Evolutionary conservation across 2,797 vertebrate species (phyloP).

Genomic region (Gadopsis marmoratus): DNA sequence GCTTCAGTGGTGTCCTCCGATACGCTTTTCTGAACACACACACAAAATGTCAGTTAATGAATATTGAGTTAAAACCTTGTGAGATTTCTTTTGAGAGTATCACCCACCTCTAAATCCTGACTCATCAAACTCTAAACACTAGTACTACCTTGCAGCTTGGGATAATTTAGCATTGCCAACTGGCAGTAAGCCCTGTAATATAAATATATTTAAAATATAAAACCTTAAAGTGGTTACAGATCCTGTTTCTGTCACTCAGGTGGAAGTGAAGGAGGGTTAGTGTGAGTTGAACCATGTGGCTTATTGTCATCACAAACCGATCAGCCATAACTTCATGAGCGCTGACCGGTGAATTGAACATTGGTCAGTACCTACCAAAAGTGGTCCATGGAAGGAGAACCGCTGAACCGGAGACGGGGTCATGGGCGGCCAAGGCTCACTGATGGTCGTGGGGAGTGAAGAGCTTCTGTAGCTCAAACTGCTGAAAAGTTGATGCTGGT

Average conservation of each 20-base stretch:
- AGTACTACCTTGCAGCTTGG: background rate
- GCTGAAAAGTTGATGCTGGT: too few relatives aligned
- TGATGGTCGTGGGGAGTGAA: too few relatives aligned
- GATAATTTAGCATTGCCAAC: background rate
- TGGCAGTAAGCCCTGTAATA: background rate
- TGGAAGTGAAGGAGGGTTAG: background rate
- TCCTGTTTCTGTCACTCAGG: background rate
- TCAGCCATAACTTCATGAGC: too few relatives aligned
- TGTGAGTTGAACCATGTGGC: background rate
- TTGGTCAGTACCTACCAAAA: too few relatives aligned
- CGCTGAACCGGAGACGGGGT: too few relatives aligned
- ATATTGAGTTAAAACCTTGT: background rate
- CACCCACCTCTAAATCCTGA: background rate
- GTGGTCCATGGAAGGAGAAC: too few relatives aligned
- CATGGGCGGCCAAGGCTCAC: too few relatives aligned
- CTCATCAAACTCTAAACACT: background rate
- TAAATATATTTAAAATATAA: too few relatives aligned
- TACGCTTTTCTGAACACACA: background rate
- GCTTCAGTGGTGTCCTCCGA: background rate
- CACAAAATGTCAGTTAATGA: background rate
- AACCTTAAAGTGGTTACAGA: background rate
- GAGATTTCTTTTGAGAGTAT: background rate
- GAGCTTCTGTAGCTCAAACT: too few relatives aligned
- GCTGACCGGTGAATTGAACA: background rate
- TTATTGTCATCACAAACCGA: background rate